A percentile compares a stretch with the other conserved stretches of the same genome.
Evolutionary conservation across 2,113 vertebrate species (phyloP).

Genomic region (Tonatia bakeri): DNA sequence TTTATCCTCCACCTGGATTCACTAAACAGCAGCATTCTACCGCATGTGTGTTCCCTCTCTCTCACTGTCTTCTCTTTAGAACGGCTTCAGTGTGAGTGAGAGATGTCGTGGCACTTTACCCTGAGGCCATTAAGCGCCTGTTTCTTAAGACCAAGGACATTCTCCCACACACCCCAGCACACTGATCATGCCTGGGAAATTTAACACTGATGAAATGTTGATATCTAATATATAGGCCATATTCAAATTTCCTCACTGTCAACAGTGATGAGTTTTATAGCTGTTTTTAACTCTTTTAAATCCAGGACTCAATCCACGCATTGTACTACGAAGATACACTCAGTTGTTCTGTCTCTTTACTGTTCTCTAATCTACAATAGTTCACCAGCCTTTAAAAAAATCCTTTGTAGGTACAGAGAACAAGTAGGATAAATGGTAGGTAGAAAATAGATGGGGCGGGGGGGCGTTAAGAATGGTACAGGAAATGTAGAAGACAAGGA

Average conservation of each 20-base stretch:
- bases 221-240: neutral
- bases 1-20: neutral
- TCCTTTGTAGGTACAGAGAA: neutral
- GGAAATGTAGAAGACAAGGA: too few species aligned
- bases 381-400: neutral
- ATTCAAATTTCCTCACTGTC: neutral
- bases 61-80: neutral
- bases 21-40: neutral
- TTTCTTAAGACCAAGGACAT: neutral
- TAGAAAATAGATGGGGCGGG: too few species aligned
- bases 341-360: neutral
- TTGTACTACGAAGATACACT: neutral
- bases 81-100: neutral
- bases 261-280: neutral
- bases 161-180: neutral
- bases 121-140: neutral
- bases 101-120: neutral
- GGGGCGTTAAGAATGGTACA: too few species aligned
- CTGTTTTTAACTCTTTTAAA: neutral
- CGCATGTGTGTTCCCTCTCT: neutral
- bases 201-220: neutral
- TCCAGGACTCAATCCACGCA: neutral
- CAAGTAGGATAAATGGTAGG: too few species aligned
- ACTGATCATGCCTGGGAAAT: neutral
- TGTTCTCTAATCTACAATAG: neutral